Conservation (phyloP, 2,888 invertebrate genomes). For the Artemia sp. region DNA sequence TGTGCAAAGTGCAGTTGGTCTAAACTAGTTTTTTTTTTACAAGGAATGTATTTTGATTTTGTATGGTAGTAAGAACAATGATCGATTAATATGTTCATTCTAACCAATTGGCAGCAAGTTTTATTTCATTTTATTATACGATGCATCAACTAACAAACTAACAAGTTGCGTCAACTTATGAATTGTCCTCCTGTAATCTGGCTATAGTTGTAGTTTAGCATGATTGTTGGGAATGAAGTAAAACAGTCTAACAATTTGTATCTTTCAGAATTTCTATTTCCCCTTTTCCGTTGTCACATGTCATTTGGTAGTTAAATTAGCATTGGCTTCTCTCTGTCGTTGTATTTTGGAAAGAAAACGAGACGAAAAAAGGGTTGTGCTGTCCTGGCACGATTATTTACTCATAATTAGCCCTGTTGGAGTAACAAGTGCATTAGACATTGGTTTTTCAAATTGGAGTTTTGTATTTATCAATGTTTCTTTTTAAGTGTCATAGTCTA, state of each 20-base stretch:
- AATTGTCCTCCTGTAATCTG: no score
- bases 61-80: no score
- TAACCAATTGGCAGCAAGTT: no score
- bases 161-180: no score
- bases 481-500: slow-evolving; percentile 41
- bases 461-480: slow-evolving; percentile 85
- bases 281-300: slow-evolving; percentile 77
- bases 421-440: slow-evolving; percentile 83
- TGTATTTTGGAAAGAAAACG: slow-evolving; percentile 38
- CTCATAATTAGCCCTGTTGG: slow-evolving; percentile 66
- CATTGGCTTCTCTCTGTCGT: slow-evolving; percentile 55
- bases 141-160: no score
- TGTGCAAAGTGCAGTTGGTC: no score
- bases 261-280: slow-evolving; percentile 59
- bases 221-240: no score
- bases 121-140: no score
- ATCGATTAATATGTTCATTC: no score
- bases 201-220: no score
- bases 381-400: slow-evolving; percentile 60
- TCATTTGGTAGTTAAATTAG: slow-evolving; percentile 74
- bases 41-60: no score
- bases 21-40: no score
- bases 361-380: slow-evolving; percentile 46
- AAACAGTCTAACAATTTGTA: slow-evolving; percentile 22
- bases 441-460: slow-evolving; percentile 96